A percentile compares a stretch with the other conserved stretches of the same genome.
Conservation (phyloP, 2,113 vertebrate genomes). For the Hassar affinis region DNA sequence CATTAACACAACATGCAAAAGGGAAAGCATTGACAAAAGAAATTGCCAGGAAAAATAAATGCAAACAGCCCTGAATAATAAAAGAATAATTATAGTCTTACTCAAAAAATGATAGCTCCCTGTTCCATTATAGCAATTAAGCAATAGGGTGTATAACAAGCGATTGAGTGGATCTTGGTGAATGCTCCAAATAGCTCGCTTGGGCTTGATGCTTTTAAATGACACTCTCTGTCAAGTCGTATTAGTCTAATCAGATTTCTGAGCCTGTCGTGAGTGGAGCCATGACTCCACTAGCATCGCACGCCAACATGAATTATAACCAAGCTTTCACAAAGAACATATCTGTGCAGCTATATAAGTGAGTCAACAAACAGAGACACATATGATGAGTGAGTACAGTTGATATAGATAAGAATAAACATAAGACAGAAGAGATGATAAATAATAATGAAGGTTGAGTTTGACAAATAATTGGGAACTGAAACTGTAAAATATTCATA, state of each 20-base stretch:
- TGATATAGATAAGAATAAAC: no score
- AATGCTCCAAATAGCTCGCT: neutral
- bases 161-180: neutral
- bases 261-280: constrained; percentile 18
- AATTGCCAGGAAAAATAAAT: neutral
- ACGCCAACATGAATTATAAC: constrained; percentile 1
- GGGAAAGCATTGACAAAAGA: constrained; percentile 19
- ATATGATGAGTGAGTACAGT: neutral
- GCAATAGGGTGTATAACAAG: constrained; percentile 22
- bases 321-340: neutral
- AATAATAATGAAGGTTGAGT: neutral
- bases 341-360: neutral
- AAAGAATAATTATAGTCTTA: constrained; percentile 37
- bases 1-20: constrained; percentile 29
- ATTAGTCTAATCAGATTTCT: constrained; percentile 23
- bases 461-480: neutral
- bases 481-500: neutral
- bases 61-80: constrained; percentile 37
- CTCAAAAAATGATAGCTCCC: constrained; percentile 32
- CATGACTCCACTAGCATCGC: neutral
- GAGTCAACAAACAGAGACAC: neutral
- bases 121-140: constrained; percentile 40
- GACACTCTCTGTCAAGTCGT: constrained; percentile 15
- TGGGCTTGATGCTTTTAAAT: constrained; percentile 30
- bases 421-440: no score